Base-by-base conservation (phyloP, 30 jellyfish, hydroid and myxozoan genomes). In the Pseudorhiza aurosa region DNA sequence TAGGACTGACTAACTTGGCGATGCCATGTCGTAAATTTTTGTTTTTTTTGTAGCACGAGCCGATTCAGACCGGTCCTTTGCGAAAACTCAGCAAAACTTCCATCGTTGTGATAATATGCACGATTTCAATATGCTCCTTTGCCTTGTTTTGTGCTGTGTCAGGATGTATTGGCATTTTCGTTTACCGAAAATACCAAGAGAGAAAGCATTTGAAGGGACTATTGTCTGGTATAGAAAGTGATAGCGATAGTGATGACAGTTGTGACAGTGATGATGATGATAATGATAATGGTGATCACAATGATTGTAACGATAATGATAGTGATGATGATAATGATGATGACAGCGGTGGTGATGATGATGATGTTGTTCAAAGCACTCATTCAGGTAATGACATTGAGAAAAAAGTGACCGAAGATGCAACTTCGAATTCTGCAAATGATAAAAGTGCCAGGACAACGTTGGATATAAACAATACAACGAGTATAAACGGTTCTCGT, bases 401-500 rank as follows among this genome's bases (percentile, higher is more conserved):
- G 67, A 53, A 53, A 53, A 26, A 6, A 25, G 36, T 3, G 37
- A 1, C 15, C 4, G 7, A 6, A 14, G 36, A 19, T 19, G 32
- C 8, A 6, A 53, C 4, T 5, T 53, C 67, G 8, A 53, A 24
- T 6, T 17, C 67, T 19, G 35, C 8, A n/a, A 17, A 65, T 9
- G 36, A 65, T 14, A 12, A 60, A 60, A 26, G 1, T 5, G 8
- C 50, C 9, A 2, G 36, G 32, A 21, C 29, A 17, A 44, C 8
- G 3, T 69, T 33, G 42, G 44, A 28, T 29, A 25, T 57, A 8
- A 18, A 57, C 27, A 36, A 39, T 8, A 60, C 82, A 1, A 30
- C 15, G 22, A 80, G 70, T 17, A 32, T 29, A 5, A 63, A 35
- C 31, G 82, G 76, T 3, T 78, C 90, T 2, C 15, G 22, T 26